A percentile compares a stretch with the other conserved stretches of the same genome.
These are phyloP conservation scores for Rhinichthys klamathensis DNA, from an alignment of 2,113 vertebrate genomes.

Conservation along the genomic window DNA sequence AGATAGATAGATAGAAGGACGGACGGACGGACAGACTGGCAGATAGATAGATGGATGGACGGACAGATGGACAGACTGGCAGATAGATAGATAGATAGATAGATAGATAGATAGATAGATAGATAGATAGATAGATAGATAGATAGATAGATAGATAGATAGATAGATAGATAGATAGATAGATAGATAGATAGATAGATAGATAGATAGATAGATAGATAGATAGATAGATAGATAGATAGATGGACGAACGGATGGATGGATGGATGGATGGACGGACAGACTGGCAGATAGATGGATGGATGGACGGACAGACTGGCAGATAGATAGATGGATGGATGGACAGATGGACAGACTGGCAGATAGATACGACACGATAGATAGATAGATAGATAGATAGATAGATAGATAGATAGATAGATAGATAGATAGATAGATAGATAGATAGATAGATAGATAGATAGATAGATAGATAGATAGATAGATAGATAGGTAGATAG, in stretches of 20 bases:
- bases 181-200: neutral
- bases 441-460: neutral
- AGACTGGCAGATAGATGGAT: neutral
- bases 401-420: neutral
- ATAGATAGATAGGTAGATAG: neutral
- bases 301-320: neutral
- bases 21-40: too few species aligned
- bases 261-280: neutral
- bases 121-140: neutral
- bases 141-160: neutral
- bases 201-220: neutral
- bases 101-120: neutral
- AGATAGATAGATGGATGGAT: neutral
- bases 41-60: neutral
- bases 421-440: neutral
- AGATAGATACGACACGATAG: neutral
- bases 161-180: neutral
- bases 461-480: neutral
- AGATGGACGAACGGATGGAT: neutral
- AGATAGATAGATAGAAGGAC: fast-evolving
- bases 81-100: neutral
- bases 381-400: neutral
- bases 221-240: neutral
- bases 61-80: neutral
- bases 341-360: neutral